Evolutionary conservation across 2,113 vertebrate species (phyloP), one percentile per base, ranked within the genome.

Genomic region (Syrrhaptes paradoxus): DNA sequence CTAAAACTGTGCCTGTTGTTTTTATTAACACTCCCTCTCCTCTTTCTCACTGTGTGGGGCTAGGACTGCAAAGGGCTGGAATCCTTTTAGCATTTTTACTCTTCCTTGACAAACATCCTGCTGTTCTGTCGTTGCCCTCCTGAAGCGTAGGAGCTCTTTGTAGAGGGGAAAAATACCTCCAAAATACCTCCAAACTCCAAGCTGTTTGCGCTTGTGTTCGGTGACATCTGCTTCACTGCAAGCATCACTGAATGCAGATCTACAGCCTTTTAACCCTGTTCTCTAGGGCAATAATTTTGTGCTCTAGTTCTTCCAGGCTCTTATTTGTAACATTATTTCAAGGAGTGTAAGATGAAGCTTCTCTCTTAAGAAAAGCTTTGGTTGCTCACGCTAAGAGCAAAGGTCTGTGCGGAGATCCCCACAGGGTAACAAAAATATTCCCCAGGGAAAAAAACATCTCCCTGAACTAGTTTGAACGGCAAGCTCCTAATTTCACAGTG

Each of bases 201-300:
- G 68, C 32, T 91, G 3, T 66, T 90, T 89, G 51, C 66, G 59
- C 16, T 76, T 67, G 49, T 54, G 38, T 80, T 88, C 61, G 65
- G 72, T 80, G 72, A 36, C 65, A 63, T 81, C 75, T 90, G 62
- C 81, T 81, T 94, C 57, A 31, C 71, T 89, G 79, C 61, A 67
- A 15, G 67, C 95, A 34, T 72, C 73, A 36, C 72, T 54, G 61
- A 90, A 13, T 81, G 80, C 74, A 80, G 65, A 63, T 59, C 75
- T 72, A 31, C 87, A 84, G 87, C 52, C 90, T 92, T 92, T 90
- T 62, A 84, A 90, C 88, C 76, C 73, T 46, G 0, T 49, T 94
- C 93, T 96, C 88, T 68, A 68, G 65, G 79, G 92, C 65, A 81
- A 28, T n/a, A 92, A 89, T 92, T 95, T 90, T 95, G 90, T 96